Conservation (phyloP, 92 coral and sea anemone species). For the Porites evermanni region DNA sequence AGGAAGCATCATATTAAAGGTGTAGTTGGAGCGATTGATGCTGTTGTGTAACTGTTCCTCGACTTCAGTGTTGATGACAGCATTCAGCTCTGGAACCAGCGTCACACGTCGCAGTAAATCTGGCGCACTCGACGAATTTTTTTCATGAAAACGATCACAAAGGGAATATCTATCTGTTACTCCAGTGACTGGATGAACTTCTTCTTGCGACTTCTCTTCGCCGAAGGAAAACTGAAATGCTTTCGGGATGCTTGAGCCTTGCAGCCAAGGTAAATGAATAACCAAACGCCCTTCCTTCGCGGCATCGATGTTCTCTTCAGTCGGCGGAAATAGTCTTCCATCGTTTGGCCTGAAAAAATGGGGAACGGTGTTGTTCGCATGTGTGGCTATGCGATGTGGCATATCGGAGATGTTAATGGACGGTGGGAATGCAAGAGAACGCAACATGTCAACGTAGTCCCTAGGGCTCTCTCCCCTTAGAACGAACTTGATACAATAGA, state of each 20-base stretch:
- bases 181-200: conserved; percentile 43
- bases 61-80: conserved; percentile 14
- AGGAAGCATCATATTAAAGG: conserved; percentile 58
- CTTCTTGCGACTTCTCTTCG: neutral
- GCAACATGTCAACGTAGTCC: conserved; percentile 56
- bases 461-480: conserved; percentile 66
- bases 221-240: neutral
- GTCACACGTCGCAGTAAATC: conserved; percentile 24
- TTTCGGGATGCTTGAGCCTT: neutral
- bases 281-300: conserved; percentile 47
- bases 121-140: conserved; percentile 12
- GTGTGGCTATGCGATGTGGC: conserved; percentile 58
- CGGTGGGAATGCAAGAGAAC: conserved; percentile 58
- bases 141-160: conserved; percentile 58
- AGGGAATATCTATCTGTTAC: conserved; percentile 15
- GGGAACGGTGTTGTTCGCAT: conserved; percentile 44
- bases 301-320: conserved; percentile 30
- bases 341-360: conserved; percentile 46
- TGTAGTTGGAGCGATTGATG: conserved; percentile 47
- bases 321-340: conserved; percentile 40
- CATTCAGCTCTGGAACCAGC: conserved; percentile 50
- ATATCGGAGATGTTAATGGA: conserved; percentile 56
- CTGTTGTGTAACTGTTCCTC: conserved; percentile 57
- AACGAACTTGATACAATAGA: conserved; percentile 66
- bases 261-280: conserved; percentile 30